A percentile compares a stretch with the other conserved stretches of the same genome.
Evolutionary conservation across 2,888 invertebrate species (phyloP).

Genomic region (Drosophila peninsularis): DNA sequence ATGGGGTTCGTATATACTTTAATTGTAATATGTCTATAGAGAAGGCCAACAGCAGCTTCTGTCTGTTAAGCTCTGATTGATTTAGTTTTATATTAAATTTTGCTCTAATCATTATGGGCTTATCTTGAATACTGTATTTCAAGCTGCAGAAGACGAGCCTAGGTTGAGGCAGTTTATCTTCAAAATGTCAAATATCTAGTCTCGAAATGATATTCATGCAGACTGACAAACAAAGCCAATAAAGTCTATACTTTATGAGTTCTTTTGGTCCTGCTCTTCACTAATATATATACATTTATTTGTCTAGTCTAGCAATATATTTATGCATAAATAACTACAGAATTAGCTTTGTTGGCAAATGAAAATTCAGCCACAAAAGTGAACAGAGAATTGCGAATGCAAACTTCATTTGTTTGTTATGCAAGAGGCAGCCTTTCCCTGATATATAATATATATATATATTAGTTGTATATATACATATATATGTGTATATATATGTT

Average conservation of each 20-base stretch:
- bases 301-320: not conserved
- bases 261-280: too few relatives aligned
- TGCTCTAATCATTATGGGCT: too few relatives aligned
- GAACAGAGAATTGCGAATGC: not conserved
- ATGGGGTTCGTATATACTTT: too few relatives aligned
- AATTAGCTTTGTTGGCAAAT: not conserved
- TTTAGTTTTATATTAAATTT: too few relatives aligned
- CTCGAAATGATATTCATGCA: not conserved
- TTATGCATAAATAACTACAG: not conserved
- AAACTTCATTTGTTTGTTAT: not conserved
- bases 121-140: too few relatives aligned
- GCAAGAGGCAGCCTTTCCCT: not conserved
- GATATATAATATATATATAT: not conserved
- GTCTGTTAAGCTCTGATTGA: too few relatives aligned
- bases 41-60: too few relatives aligned
- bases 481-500: not conserved
- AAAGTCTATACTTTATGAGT: not conserved
- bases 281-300: not conserved
- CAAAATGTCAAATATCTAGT: too few relatives aligned
- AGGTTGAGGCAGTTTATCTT: too few relatives aligned
- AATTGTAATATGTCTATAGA: too few relatives aligned
- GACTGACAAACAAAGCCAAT: not conserved
- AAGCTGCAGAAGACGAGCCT: too few relatives aligned
- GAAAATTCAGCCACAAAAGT: not conserved
- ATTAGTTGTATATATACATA: not conserved